These are phyloP conservation scores for Grammatotria lemairii DNA, from an alignment of 2,113 vertebrate genomes.

Conservation along the genomic window DNA sequence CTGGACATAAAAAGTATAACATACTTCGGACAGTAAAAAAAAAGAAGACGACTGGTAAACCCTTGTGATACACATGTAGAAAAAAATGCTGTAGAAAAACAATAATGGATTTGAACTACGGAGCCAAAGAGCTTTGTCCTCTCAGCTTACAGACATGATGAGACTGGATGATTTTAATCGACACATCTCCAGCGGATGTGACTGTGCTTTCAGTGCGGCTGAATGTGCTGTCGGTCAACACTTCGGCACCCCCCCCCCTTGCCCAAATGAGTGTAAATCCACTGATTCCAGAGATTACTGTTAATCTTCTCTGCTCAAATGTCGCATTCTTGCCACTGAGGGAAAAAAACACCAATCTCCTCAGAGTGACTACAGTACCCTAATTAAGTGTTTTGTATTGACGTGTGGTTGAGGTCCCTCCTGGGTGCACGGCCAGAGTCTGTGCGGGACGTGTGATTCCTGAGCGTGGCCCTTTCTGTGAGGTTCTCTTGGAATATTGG, in stretches of 20 bases:
- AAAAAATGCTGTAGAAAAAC: not conserved
- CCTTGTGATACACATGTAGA: not conserved
- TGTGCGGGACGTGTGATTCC: constrained; percentile 17
- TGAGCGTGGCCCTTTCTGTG: constrained; percentile 17
- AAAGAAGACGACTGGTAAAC: not conserved
- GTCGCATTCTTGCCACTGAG: constrained; percentile 15
- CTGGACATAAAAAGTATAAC: not conserved
- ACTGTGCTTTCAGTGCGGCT: not conserved
- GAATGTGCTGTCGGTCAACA: constrained; percentile 16
- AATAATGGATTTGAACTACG: not conserved
- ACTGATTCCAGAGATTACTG: constrained; percentile 38
- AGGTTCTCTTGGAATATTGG: not conserved
- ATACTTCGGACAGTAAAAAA: constrained; percentile 1
- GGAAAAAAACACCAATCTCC: constrained; percentile 8
- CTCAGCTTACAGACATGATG: not conserved
- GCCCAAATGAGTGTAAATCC: constrained; percentile 50
- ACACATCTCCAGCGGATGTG: not conserved
- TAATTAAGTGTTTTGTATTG: constrained; percentile 19
- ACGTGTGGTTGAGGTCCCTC: constrained; percentile 14
- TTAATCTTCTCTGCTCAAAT: constrained; percentile 47
- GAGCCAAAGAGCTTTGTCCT: not conserved
- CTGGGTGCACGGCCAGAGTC: not conserved
- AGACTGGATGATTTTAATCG: not conserved
- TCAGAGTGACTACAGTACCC: constrained; percentile 25
- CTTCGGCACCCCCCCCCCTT: not conserved